Conservation (phyloP, 2,797 vertebrate species). For the Thalassophryne amazonica region DNA sequence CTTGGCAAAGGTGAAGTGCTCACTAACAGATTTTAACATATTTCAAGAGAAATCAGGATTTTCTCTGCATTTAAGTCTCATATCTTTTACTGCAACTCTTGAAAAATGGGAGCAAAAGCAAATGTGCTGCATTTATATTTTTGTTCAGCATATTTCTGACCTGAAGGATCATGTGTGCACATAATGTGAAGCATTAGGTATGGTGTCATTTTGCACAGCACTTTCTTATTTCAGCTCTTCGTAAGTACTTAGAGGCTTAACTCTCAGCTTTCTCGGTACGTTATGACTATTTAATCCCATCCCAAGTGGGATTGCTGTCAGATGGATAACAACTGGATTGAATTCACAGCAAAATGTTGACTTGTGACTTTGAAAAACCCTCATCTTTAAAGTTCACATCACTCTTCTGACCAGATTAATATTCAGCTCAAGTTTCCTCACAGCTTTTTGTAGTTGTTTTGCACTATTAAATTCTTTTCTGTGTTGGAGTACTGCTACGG, state of each 20-base stretch:
- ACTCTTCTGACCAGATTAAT: slow-evolving; percentile 47
- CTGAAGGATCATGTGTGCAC: neutral
- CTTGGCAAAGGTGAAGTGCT: too few relatives aligned
- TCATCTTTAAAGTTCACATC: slow-evolving; percentile 28
- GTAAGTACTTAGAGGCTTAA: slow-evolving; percentile 51
- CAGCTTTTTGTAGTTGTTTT: too few relatives aligned
- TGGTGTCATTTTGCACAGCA: slow-evolving; percentile 24
- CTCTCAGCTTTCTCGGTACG: slow-evolving; percentile 33
- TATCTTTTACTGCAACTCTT: too few relatives aligned
- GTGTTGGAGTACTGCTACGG: too few relatives aligned
- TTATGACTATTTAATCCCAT: slow-evolving; percentile 64
- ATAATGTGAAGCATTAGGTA: neutral
- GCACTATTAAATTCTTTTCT: too few relatives aligned
- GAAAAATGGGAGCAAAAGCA: too few relatives aligned
- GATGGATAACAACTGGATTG: slow-evolving; percentile 25
- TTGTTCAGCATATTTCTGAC: neutral
- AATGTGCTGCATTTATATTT: too few relatives aligned
- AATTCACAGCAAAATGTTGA: slow-evolving; percentile 45
- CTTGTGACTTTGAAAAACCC: slow-evolving; percentile 49
- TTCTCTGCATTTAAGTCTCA: too few relatives aligned
- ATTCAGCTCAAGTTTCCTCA: slow-evolving; percentile 18
- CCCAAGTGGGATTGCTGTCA: slow-evolving; percentile 58
- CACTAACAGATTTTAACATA: too few relatives aligned
- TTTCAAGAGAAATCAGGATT: too few relatives aligned
- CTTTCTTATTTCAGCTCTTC: slow-evolving; percentile 36